These are phyloP conservation scores for Octodon degus DNA, from an alignment of 2,113 vertebrate species.

Conservation along the genomic window DNA sequence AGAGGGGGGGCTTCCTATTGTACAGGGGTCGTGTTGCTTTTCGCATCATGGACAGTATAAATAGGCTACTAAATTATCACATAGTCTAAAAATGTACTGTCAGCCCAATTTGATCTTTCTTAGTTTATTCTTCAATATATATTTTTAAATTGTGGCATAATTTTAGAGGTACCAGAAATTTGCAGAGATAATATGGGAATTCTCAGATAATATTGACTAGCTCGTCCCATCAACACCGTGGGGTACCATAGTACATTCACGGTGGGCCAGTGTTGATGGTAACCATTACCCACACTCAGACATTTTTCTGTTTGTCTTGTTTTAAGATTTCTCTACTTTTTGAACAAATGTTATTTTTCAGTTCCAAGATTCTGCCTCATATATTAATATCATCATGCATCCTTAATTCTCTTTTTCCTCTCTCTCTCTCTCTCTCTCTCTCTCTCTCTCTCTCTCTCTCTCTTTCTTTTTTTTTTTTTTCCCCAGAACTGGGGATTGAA, in stretches of 20 bases:
- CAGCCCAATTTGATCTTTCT: conserved; percentile 11
- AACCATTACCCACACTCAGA: not conserved
- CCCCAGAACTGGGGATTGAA: no score
- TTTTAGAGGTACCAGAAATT: not conserved
- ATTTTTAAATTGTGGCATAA: conserved; percentile 9
- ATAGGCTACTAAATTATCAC: not conserved
- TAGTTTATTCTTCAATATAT: not conserved
- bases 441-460: no score
- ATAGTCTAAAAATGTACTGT: not conserved
- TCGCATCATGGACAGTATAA: not conserved
- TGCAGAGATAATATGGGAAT: not conserved
- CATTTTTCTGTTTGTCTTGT: not conserved
- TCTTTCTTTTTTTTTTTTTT: no score
- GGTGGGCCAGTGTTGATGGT: not conserved
- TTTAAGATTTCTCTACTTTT: conserved; percentile 5
- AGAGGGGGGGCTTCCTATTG: not conserved
- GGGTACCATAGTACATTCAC: not conserved
- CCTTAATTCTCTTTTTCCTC: not conserved
- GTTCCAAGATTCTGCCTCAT: not conserved
- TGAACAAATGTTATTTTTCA: not conserved
- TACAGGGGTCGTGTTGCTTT: not conserved
- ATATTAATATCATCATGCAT: not conserved
- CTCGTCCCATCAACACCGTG: not conserved
- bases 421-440: no score
- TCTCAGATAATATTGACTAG: not conserved